Percentiles rank a stretch among this genome's conserved stretches.
Conservation (phyloP, 1,140 invertebrate species). For the Thereuonema tuberculata region DNA sequence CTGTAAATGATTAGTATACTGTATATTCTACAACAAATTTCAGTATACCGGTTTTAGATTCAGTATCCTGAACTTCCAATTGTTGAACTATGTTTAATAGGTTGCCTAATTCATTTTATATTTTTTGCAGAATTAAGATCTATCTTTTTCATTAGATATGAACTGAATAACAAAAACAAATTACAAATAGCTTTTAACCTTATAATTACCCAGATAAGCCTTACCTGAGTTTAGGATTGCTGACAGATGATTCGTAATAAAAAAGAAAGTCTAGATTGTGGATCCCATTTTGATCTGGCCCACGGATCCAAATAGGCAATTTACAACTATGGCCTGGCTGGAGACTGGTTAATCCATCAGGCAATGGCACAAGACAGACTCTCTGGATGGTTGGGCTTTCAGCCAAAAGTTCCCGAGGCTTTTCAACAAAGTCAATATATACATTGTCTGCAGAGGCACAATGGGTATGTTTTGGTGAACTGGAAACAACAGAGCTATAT, state of each 20-base stretch:
- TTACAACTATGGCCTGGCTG: constrained; percentile 41
- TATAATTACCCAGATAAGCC: too few relatives aligned
- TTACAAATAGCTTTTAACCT: too few relatives aligned
- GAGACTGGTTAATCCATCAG: constrained; percentile 26
- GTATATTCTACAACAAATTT: too few relatives aligned
- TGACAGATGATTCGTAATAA: constrained; percentile 47
- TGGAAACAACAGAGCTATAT: constrained; percentile 14
- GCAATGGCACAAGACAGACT: constrained; percentile 21
- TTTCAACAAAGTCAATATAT: constrained; percentile 4
- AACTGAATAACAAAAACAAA: too few relatives aligned
- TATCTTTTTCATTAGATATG: too few relatives aligned
- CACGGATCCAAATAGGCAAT: constrained; percentile 49
- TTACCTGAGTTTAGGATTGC: too few relatives aligned
- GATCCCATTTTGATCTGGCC: constrained; percentile 45
- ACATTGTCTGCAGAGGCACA: constrained; percentile 4
- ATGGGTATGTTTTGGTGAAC: constrained; percentile 17
- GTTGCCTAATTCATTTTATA: not conserved
- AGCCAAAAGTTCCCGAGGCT: not conserved
- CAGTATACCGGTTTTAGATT: not conserved
- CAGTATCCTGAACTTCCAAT: not conserved
- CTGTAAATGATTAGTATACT: too few relatives aligned
- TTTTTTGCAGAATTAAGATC: not conserved
- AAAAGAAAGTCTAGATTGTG: constrained; percentile 51
- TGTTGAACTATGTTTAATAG: not conserved
- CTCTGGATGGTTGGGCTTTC: constrained; percentile 3